Percentiles rank a stretch among this genome's conserved stretches.
These are phyloP conservation scores for Graphium colonna DNA, from an alignment of 2,888 invertebrate species.

Conservation along the genomic window DNA sequence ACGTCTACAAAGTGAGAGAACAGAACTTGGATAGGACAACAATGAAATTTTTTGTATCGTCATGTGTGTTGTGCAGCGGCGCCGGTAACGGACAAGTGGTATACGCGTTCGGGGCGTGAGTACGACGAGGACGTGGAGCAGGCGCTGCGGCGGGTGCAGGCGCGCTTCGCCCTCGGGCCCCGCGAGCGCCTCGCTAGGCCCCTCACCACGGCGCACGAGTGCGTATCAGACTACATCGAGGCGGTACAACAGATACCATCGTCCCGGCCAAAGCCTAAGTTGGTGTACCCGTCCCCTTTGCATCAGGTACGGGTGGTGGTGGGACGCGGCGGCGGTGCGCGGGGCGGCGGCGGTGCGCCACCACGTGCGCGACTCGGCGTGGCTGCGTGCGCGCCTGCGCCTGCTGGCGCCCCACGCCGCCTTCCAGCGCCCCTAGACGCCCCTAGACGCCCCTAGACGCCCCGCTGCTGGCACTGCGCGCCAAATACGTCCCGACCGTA, in stretches of 20 bases:
- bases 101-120: conserved; percentile 31
- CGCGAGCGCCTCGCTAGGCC: conserved; percentile 40
- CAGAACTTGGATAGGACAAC: too few species aligned
- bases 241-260: conserved; percentile 40
- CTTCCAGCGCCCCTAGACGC: conserved; percentile 34
- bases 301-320: conserved; percentile 70
- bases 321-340: conserved; percentile 30
- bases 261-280: too few species aligned
- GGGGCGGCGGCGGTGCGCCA: conserved; percentile 46
- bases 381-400: conserved; percentile 60
- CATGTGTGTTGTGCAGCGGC: too few species aligned
- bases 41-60: too few species aligned
- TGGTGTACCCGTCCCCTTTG: conserved; percentile 14
- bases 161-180: conserved; percentile 45
- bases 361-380: conserved; percentile 67
- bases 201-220: conserved; percentile 49
- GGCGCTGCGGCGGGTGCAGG: conserved; percentile 39
- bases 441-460: conserved; percentile 27
- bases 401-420: conserved; percentile 54
- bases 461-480: background rate
- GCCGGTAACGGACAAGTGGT: conserved; percentile 56
- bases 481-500: too few species aligned
- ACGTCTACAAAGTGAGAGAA: too few species aligned
- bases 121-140: conserved; percentile 18
- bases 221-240: conserved; percentile 12